Evolutionary conservation across 2,888 invertebrate species (phyloP).

Genomic region (Lysandra bellargus): DNA sequence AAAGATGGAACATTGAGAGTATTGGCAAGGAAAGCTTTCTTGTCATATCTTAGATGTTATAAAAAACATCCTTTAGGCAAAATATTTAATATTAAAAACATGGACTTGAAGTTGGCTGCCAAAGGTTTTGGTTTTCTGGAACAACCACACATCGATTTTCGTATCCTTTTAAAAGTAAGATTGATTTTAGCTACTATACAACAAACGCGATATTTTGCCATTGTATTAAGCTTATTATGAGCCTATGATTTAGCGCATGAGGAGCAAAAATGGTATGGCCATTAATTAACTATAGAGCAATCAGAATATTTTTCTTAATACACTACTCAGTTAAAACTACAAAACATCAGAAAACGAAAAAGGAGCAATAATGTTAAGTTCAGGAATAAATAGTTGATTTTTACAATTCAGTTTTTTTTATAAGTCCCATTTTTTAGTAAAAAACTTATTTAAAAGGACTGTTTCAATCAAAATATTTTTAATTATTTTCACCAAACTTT

Average conservation of each 20-base stretch:
- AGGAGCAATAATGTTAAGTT: background rate
- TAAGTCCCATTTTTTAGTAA: background rate
- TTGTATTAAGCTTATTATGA: too few species aligned
- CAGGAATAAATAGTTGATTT: background rate
- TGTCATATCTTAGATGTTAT: conserved; percentile 96
- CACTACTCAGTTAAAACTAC: conserved; percentile 38
- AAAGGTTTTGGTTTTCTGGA: conserved; percentile 95
- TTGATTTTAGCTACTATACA: too few species aligned
- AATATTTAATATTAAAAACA: conserved; percentile 92
- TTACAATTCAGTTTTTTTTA: background rate
- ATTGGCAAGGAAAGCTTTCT: conserved; percentile 96
- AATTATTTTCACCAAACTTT: background rate
- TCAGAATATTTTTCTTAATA: conserved; percentile 29
- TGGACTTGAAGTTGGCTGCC: conserved; percentile 93
- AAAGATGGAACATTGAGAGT: conserved; percentile 96
- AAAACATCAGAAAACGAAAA: conserved; percentile 29
- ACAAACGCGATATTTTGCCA: too few species aligned
- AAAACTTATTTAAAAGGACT: background rate
- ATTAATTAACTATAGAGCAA: too few species aligned
- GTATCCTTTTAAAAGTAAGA: conserved; percentile 77
- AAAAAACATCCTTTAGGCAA: conserved; percentile 95
- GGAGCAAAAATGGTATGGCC: too few species aligned
- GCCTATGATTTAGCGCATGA: too few species aligned
- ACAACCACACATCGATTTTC: conserved; percentile 95
- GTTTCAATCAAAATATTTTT: too few species aligned